These are phyloP conservation scores for Rhagoletis zephyria DNA, from an alignment of 1,140 invertebrate species.

Conservation along the genomic window DNA sequence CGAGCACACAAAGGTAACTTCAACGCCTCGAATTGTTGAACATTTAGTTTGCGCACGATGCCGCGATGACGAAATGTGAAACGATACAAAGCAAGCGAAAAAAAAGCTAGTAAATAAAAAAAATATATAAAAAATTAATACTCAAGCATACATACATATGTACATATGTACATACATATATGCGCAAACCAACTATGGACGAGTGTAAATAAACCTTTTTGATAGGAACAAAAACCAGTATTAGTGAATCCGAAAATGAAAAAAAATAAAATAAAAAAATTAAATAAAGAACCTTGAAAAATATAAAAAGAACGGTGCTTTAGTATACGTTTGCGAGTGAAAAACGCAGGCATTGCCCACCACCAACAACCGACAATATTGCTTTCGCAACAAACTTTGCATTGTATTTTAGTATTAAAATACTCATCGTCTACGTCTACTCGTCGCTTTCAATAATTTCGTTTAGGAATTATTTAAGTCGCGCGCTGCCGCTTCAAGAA, in stretches of 20 bases:
- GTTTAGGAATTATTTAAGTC: background rate
- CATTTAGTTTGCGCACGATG: slow-evolving; percentile 42
- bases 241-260: background rate
- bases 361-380: background rate
- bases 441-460: background rate
- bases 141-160: background rate
- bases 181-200: too few species aligned
- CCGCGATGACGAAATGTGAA: slow-evolving; percentile 43
- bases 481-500: background rate
- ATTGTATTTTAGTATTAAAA: background rate
- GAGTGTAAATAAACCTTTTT: background rate
- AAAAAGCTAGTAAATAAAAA: background rate
- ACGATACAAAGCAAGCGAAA: slow-evolving; percentile 14
- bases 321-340: background rate
- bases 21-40: slow-evolving; percentile 6
- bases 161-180: too few species aligned
- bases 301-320: slow-evolving; percentile 8
- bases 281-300: slow-evolving; percentile 49
- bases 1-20: slow-evolving; percentile 22
- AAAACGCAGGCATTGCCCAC: background rate
- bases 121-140: background rate
- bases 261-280: background rate
- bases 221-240: slow-evolving; percentile 6
- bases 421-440: background rate
- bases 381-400: background rate